Evolutionary conservation across 2,888 invertebrate genomes (phyloP), one percentile per base, ranked within the genome.

Genomic region (Amiota minor): DNA sequence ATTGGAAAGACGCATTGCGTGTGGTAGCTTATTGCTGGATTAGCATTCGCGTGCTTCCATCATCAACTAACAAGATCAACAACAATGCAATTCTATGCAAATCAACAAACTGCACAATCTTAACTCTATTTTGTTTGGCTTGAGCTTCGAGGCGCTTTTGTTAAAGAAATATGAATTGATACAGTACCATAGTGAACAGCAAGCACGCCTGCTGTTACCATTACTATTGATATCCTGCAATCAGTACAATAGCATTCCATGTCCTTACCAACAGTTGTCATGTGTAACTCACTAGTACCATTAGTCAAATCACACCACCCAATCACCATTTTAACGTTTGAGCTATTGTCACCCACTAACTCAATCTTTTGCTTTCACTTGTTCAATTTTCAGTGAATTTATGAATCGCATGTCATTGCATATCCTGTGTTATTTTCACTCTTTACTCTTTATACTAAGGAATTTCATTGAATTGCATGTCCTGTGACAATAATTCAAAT

Each of bases 341-440:
- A 59, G 8, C 59, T 59, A 59, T 59, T 59, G 59, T 59, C 18
- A 18, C 9, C 59, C 35, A 35, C 35, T 35, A 2, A 35, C 35
- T 35, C 35, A 35, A 8, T 35, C 35, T 6, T 35, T 35, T 59
- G 23, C 18, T 65, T 12, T 65, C 47, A 18, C 65, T 59, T 59
- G 59, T 59, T 59, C 59, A 65, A 8, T 47, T 65, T 65, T 65
- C 65, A 49, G 49, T 65, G 65, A 65, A 65, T 65, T 65, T 65
- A 65, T 65, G 65, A 65, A 46, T n/a, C 47, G 16, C 65, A 16
- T 65, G 65, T 65, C 65, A 49, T 47, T 20, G 9, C 49, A 6
- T 47, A 11, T 47, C 47, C 12, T 16, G 2, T 56, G 56, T 56
- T 16, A 10, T 10, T 59, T 18, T 9, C 18, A 18, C 65, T 65